These are phyloP conservation scores for Saccostrea cuccullata DNA, from an alignment of 1,140 invertebrate genomes.

Conservation along the genomic window DNA sequence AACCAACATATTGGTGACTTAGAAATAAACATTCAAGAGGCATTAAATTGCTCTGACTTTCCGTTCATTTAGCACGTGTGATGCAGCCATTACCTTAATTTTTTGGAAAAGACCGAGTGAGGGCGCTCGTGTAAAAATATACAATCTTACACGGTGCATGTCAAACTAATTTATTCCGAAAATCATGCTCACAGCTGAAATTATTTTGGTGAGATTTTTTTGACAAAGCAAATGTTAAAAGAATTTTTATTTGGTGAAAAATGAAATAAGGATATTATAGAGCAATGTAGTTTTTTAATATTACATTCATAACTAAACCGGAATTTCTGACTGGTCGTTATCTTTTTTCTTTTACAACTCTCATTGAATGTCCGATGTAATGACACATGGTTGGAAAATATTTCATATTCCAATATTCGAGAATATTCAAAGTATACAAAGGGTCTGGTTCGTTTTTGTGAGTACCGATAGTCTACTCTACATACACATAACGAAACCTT, in stretches of 20 bases:
- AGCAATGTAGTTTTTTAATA: too few species aligned
- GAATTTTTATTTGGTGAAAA: too few species aligned
- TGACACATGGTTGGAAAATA: neutral
- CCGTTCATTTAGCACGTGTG: neutral
- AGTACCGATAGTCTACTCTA: neutral
- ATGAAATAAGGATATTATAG: too few species aligned
- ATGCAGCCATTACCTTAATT: neutral
- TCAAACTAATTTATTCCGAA: neutral
- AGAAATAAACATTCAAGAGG: neutral
- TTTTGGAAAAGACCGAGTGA: constrained; percentile 11
- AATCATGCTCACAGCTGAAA: neutral
- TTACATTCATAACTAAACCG: neutral
- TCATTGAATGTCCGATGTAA: neutral
- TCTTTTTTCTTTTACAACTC: neutral
- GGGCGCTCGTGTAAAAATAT: neutral
- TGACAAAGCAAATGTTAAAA: too few species aligned
- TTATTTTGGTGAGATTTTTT: too few species aligned
- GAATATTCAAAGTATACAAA: neutral
- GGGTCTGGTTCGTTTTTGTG: neutral
- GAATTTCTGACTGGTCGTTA: neutral
- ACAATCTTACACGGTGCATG: neutral
- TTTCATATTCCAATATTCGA: neutral
- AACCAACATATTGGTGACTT: too few species aligned
- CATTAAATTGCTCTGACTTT: neutral
- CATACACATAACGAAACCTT: too few species aligned